These are phyloP conservation scores for Glyptemys insculpta DNA, from an alignment of 2,797 vertebrate genomes.

Conservation along the genomic window DNA sequence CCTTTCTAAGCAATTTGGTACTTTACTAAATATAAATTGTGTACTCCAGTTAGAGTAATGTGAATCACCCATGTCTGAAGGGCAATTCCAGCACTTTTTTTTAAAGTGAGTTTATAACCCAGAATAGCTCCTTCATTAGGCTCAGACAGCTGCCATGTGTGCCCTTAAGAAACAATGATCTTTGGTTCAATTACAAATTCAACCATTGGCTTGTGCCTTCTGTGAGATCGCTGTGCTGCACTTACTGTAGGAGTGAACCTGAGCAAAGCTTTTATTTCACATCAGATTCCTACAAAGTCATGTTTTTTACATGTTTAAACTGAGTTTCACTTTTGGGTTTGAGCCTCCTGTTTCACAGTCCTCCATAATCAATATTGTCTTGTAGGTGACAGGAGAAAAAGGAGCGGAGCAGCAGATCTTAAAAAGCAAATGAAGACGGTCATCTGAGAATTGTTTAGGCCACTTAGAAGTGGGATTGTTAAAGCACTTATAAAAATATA, in stretches of 20 bases:
- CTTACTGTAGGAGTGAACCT: neutral
- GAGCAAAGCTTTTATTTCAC: neutral
- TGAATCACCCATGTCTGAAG: neutral
- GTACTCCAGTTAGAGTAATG: neutral
- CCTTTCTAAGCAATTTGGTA: neutral
- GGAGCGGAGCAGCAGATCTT: neutral
- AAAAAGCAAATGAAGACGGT: neutral
- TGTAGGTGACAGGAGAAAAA: neutral
- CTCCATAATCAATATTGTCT: neutral
- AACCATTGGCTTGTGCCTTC: neutral
- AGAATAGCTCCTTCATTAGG: neutral
- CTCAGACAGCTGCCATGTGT: neutral
- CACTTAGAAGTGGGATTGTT: neutral
- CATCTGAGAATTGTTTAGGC: neutral
- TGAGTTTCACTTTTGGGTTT: neutral
- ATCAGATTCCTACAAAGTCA: neutral
- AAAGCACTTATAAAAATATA: neutral
- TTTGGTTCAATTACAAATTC: neutral
- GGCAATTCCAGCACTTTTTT: neutral
- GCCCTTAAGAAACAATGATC: neutral
- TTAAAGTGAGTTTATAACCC: neutral
- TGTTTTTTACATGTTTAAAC: neutral
- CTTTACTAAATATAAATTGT: neutral
- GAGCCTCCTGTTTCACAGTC: neutral
- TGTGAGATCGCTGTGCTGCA: neutral